Percentiles rank a stretch among this genome's conserved stretches.
These are phyloP conservation scores for Ferdinandea cuprea DNA, from an alignment of 2,888 invertebrate species.

Conservation along the genomic window DNA sequence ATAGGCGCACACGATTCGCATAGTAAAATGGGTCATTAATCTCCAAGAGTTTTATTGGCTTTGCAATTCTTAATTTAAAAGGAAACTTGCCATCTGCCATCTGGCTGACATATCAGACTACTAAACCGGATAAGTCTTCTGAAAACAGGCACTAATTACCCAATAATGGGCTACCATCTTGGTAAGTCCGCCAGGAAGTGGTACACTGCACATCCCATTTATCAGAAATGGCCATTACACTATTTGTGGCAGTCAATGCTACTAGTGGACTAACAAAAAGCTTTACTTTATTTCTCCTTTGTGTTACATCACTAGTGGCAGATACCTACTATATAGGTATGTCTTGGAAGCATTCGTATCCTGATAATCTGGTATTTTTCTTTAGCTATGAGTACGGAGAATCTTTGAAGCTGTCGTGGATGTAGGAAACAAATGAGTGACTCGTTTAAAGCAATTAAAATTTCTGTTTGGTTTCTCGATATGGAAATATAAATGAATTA, in stretches of 20 bases:
- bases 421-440: neutral
- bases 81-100: neutral
- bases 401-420: neutral
- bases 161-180: neutral
- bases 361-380: neutral
- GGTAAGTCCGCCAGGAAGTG: neutral
- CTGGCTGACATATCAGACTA: neutral
- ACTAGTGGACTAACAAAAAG: neutral
- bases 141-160: neutral
- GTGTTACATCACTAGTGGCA: neutral
- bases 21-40: neutral
- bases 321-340: neutral
- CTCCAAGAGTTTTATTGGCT: neutral
- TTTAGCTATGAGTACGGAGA: neutral
- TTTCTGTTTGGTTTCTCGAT: neutral
- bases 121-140: neutral
- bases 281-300: constrained; percentile 3
- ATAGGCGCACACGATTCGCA: neutral
- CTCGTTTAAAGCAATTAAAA: neutral
- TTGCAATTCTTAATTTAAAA: neutral
- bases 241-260: neutral
- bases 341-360: neutral
- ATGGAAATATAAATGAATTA: too few species aligned
- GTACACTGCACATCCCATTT: neutral
- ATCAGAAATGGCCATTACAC: neutral